Percentiles rank a stretch among this genome's conserved stretches.
Evolutionary conservation across 2,888 invertebrate genomes (phyloP).

Genomic region (Dastarcus helophoroides): DNA sequence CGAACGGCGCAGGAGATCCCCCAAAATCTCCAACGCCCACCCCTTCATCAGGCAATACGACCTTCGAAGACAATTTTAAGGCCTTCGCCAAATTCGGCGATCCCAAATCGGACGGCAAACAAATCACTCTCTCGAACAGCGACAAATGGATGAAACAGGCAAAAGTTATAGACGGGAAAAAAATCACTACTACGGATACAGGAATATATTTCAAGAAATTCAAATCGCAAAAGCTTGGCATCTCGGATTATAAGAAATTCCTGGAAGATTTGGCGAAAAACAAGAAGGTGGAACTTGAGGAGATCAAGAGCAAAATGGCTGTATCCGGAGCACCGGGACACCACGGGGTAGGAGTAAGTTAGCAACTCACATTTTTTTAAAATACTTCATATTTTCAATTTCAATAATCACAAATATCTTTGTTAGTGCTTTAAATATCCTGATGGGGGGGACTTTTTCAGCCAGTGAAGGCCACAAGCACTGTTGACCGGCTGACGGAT

Average conservation of each 20-base stretch:
- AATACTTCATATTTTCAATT: background rate
- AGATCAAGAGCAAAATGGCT: constrained; percentile 70
- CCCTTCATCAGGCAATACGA: constrained; percentile 8
- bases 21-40: constrained; percentile 16
- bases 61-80: constrained; percentile 62
- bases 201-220: constrained; percentile 87
- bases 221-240: constrained; percentile 65
- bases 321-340: constrained; percentile 70
- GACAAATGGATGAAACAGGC: constrained; percentile 96
- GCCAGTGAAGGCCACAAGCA: constrained; percentile 31
- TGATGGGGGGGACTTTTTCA: constrained; percentile 18
- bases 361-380: background rate
- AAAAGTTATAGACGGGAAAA: constrained; percentile 57
- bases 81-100: constrained; percentile 85
- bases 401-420: background rate
- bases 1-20: constrained; percentile 35
- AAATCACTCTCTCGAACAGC: constrained; percentile 77
- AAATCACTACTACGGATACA: constrained; percentile 83
- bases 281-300: constrained; percentile 67
- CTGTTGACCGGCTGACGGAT: constrained; percentile 71
- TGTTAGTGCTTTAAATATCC: background rate
- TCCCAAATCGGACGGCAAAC: constrained; percentile 75
- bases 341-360: constrained; percentile 35
- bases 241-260: constrained; percentile 73
- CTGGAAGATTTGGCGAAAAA: constrained; percentile 75